phyloP scores from a whole-genome alignment of 2,888 invertebrate species.

The Acronicta aceris region DNA sequence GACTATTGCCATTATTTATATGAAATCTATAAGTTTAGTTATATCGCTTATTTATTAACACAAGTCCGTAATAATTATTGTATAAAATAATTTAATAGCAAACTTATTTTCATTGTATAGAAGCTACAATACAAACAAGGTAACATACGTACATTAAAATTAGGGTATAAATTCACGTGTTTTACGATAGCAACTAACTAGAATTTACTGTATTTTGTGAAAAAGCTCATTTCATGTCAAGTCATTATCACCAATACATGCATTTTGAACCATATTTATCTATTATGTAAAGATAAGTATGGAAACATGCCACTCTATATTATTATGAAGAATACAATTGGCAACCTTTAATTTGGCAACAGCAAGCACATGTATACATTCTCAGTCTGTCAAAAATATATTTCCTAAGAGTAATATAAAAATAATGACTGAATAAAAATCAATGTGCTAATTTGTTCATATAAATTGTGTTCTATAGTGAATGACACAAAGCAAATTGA shows the following conservation, averaged over 20 bases:
- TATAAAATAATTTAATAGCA: slow-evolving; percentile 53
- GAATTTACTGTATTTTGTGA: slow-evolving; percentile 35
- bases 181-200: slow-evolving; percentile 36
- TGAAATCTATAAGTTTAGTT: slow-evolving; percentile 41
- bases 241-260: slow-evolving; percentile 21
- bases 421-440: slow-evolving; percentile 40
- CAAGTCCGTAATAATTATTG: slow-evolving; percentile 31
- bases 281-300: too few species aligned
- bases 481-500: slow-evolving; percentile 24
- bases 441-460: slow-evolving; percentile 44
- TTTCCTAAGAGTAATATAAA: slow-evolving; percentile 48
- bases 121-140: slow-evolving; percentile 59
- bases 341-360: slow-evolving; percentile 78
- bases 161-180: slow-evolving; percentile 40
- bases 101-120: slow-evolving; percentile 54
- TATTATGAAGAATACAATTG: slow-evolving; percentile 64
- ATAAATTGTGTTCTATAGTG: slow-evolving; percentile 19
- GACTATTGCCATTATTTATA: neutral
- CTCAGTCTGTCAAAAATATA: slow-evolving; percentile 63
- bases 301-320: slow-evolving; percentile 44
- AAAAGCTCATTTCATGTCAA: slow-evolving; percentile 33
- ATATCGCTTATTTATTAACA: slow-evolving; percentile 34
- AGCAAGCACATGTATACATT: slow-evolving; percentile 67
- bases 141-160: slow-evolving; percentile 62
- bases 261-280: slow-evolving; percentile 26